Percentiles rank a stretch among this genome's conserved stretches.
These are phyloP conservation scores for Percopsis omiscomaycus DNA, from an alignment of 2,797 vertebrate genomes.

Conservation along the genomic window DNA sequence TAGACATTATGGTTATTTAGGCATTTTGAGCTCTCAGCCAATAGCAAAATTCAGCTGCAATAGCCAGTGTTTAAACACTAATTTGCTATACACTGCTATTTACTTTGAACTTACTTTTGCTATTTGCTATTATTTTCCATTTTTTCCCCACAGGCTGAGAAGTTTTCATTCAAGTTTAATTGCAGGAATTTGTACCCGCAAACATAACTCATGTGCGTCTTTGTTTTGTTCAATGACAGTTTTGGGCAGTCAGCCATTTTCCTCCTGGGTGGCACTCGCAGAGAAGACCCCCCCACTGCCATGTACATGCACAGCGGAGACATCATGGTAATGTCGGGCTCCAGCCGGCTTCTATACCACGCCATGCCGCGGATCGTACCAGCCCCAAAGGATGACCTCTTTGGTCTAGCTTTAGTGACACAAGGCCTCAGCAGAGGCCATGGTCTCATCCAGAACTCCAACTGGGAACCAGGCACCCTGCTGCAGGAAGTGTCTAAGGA, in stretches of 20 bases:
- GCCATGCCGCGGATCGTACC: conserved; percentile 88
- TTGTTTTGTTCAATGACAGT: conserved; percentile 61
- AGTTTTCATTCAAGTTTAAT: too few relatives aligned
- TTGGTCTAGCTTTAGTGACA: conserved; percentile 60
- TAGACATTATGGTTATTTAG: too few relatives aligned
- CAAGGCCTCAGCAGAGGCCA: conserved; percentile 32
- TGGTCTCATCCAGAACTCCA: conserved; percentile 49
- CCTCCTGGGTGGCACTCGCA: conserved; percentile 85
- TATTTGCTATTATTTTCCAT: too few relatives aligned
- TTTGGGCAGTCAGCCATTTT: conserved; percentile 95
- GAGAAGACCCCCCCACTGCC: conserved; percentile 84
- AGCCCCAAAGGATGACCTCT: conserved; percentile 55
- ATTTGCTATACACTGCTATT: too few relatives aligned
- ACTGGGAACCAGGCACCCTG: background rate
- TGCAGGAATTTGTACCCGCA: too few relatives aligned
- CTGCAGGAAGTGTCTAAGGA: conserved; percentile 70
- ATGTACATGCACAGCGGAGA: conserved; percentile 96
- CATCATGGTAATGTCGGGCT: conserved; percentile 95
- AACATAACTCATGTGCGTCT: background rate
- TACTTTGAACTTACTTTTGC: too few relatives aligned
- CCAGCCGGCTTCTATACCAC: conserved; percentile 90
- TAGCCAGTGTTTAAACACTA: too few relatives aligned
- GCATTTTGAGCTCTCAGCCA: too few relatives aligned
- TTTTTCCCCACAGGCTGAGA: too few relatives aligned
- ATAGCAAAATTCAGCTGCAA: too few relatives aligned